Percentiles rank a stretch among this genome's conserved stretches.
phyloP scores from a whole-genome alignment of 2,797 vertebrate genomes.

The Eospalax fontanierii region DNA sequence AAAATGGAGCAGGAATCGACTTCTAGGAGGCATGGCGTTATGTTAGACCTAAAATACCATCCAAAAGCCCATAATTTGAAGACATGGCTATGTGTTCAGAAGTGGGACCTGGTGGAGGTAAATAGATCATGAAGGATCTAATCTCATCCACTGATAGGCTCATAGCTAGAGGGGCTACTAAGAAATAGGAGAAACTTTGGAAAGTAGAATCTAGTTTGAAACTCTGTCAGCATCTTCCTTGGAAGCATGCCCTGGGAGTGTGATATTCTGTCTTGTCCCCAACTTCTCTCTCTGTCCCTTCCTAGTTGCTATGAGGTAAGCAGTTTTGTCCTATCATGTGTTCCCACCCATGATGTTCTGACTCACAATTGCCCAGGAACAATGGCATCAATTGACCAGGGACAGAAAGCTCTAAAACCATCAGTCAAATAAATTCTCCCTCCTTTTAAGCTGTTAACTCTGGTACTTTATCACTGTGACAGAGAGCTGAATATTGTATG shows the following conservation, averaged over 20 bases:
- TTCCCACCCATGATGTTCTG: not conserved
- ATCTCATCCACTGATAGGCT: not conserved
- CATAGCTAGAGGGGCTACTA: not conserved
- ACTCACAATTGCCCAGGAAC: not conserved
- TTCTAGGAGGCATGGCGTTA: not conserved
- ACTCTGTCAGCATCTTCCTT: too few relatives aligned
- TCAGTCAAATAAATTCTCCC: not conserved
- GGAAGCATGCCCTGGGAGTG: not conserved
- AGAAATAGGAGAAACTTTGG: too few relatives aligned
- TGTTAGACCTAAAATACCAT: not conserved
- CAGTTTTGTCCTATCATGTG: not conserved
- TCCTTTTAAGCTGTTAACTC: not conserved
- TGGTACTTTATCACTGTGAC: not conserved
- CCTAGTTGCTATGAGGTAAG: too few relatives aligned
- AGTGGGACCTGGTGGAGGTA: not conserved
- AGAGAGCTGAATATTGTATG: not conserved
- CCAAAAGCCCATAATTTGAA: not conserved
- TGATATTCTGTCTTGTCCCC: fast-evolving
- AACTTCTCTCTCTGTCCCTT: not conserved
- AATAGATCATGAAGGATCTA: not conserved
- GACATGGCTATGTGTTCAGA: not conserved
- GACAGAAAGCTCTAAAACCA: not conserved
- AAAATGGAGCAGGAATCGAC: not conserved
- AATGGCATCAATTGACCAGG: not conserved
- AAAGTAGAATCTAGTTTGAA: not conserved